phyloP scores from a whole-genome alignment of 35 echinoderm and acorn worm species.

The Lytechinus variegatus region DNA sequence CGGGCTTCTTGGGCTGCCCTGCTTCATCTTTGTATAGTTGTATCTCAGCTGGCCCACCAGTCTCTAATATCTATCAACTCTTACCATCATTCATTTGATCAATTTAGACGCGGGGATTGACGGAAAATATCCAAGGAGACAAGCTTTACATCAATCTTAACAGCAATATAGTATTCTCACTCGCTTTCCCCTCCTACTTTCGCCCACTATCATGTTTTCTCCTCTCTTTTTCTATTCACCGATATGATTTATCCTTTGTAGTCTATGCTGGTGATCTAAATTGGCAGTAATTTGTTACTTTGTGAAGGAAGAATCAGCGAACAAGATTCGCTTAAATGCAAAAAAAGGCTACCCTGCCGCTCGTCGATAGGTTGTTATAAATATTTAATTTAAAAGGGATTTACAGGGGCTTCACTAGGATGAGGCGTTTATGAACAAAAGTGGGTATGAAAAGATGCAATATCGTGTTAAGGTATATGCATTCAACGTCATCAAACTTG shows the following conservation, averaged over 20 bases:
- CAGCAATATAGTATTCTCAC: conserved; percentile 42
- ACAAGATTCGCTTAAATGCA: conserved; percentile 18
- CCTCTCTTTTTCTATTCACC: not conserved
- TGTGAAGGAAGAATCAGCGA: not conserved
- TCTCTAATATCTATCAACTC: conserved; percentile 7
- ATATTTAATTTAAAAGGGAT: conserved; percentile 15
- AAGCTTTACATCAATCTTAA: conserved; percentile 27
- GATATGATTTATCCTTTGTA: conserved; percentile 9
- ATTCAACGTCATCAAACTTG: conserved; percentile 4
- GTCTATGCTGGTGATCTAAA: not conserved
- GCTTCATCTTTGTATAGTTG: not conserved
- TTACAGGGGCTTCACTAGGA: not conserved
- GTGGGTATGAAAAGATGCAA: not conserved
- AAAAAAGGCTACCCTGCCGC: not conserved
- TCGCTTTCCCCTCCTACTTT: not conserved
- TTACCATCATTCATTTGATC: conserved; percentile 32
- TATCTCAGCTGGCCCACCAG: conserved; percentile 21
- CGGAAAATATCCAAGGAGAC: conserved; percentile 21
- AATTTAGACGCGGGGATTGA: conserved; percentile 37
- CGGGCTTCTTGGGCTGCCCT: not conserved
- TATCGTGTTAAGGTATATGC: conserved; percentile 19
- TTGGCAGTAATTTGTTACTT: conserved; percentile 4
- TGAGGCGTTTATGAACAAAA: conserved; percentile 18
- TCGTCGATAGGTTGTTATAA: conserved; percentile 18
- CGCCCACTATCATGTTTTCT: not conserved